Evolutionary conservation across 2,888 invertebrate species (phyloP), one percentile per base, ranked within the genome.

Genomic region (Scrobipalpa costella): DNA sequence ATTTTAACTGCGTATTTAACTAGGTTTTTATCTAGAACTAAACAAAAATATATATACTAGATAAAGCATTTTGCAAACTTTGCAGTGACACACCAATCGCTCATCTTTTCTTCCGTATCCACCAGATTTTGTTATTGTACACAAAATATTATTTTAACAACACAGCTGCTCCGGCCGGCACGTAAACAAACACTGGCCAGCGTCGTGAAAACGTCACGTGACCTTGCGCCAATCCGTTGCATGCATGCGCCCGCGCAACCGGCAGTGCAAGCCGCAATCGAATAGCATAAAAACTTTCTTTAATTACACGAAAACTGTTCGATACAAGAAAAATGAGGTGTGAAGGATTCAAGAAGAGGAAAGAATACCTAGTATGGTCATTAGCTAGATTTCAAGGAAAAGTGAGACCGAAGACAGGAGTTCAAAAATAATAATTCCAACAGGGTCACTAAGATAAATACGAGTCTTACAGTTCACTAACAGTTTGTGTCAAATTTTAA

Each of bases 141-240:
- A 7, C 19, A 9, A 7, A 17, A 9, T 19, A 19, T 49, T 9
- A 0, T 49, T 49, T 49, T 19, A 3, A 2, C 7, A 49, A 19
- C 49, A 49, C 49, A 19, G 49, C 49, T 49, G 49, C 5, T 49
- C 0, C 47, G 17, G 5, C 1, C 19, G 19, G 7, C 19, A 49
- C 49, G 49, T 49, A 49, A 49, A 49, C 19, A 49, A 49, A 49
- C 49, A 49, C 49, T 49, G 9, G 49, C 15, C 17, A 17, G 15
- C 19, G 8, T 49, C 19, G 19, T 17, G 19, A 19, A 7, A 8
- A 19, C 17, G 49, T 17, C 15, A 19, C 19, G 19, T 19, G 19
- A 49, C 49, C 17, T 49, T 9, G 17, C n/a, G 19, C 49, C 19
- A 19, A 49, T 9, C 47, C 15, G 17, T 7, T 17, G 49, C 19